Percentiles rank a stretch among this genome's conserved stretches.
phyloP scores from a whole-genome alignment of 1,140 invertebrate genomes.

The Hylyphantes graminicola region DNA sequence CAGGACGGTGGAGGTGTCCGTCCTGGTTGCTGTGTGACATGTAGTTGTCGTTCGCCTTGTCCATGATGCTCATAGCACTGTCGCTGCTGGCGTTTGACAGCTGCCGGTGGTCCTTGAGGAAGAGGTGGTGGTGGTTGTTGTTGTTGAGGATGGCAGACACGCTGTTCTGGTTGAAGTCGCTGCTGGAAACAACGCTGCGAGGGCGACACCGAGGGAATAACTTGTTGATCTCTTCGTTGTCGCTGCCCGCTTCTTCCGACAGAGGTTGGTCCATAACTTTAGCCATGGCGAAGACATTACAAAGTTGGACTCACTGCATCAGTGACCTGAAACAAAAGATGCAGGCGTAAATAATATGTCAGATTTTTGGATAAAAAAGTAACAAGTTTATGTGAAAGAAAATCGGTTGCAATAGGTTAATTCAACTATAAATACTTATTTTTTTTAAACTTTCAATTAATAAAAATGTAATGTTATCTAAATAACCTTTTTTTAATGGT shows the following conservation, averaged over 20 bases:
- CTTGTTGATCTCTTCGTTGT: conserved; percentile 79
- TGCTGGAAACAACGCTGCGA: conserved; percentile 67
- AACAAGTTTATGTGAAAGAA: not conserved
- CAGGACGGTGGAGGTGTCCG: conserved; percentile 13
- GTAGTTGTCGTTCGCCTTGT: conserved; percentile 63
- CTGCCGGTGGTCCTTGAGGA: conserved; percentile 60
- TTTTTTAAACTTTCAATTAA: too few relatives aligned
- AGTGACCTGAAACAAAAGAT: conserved; percentile 15
- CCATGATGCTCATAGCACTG: conserved; percentile 63
- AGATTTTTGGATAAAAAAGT: too few relatives aligned
- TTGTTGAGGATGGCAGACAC: conserved; percentile 38
- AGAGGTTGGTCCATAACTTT: conserved; percentile 60
- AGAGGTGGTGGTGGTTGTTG: not conserved
- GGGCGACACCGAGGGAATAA: conserved; percentile 86
- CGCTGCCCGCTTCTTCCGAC: conserved; percentile 66
- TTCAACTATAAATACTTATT: not conserved
- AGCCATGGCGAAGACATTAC: conserved; percentile 60
- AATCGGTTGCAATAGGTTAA: not conserved
- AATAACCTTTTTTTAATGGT: too few relatives aligned
- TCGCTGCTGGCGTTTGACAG: conserved; percentile 62
- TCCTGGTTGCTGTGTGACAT: conserved; percentile 59
- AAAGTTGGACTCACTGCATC: conserved; percentile 36
- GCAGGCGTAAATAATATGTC: not conserved
- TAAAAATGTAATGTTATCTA: too few relatives aligned
- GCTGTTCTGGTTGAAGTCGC: conserved; percentile 68